Percentiles rank a stretch among this genome's conserved stretches.
phyloP scores from a whole-genome alignment of 2,797 vertebrate species.

The Peromyscus melanophrys region DNA sequence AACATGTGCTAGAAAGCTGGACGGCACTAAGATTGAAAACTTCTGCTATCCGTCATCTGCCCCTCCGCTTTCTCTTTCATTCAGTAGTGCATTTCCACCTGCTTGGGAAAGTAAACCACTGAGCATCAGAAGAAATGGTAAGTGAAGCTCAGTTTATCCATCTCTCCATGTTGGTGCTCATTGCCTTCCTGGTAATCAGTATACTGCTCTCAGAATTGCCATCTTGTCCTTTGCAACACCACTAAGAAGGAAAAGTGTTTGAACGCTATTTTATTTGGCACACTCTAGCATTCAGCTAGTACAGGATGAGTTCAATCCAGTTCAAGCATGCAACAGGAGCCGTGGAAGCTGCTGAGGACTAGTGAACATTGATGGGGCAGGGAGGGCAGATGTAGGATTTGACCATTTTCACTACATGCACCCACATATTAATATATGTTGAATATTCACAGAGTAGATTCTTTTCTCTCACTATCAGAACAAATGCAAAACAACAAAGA shows the following conservation, averaged over 20 bases:
- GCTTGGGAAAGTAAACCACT: constrained; percentile 54
- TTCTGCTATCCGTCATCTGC: constrained; percentile 53
- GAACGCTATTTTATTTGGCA: constrained; percentile 28
- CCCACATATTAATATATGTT: neutral
- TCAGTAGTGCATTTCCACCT: constrained; percentile 62
- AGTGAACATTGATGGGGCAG: neutral
- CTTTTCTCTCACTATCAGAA: neutral
- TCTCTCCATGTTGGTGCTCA: neutral
- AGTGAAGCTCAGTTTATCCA: neutral
- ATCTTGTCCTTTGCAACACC: neutral
- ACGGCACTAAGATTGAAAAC: constrained; percentile 64
- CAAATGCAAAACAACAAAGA: constrained; percentile 12
- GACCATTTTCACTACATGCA: neutral
- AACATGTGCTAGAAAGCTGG: constrained; percentile 85
- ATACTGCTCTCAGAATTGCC: neutral
- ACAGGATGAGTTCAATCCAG: constrained; percentile 28
- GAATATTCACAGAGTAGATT: neutral
- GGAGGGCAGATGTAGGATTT: neutral
- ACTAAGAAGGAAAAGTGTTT: constrained; percentile 39
- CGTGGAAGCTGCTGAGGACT: neutral
- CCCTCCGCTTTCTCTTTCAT: constrained; percentile 61
- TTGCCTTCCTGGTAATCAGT: neutral
- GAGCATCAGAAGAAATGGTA: neutral
- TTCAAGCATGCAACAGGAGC: constrained; percentile 9
- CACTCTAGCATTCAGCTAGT: neutral